A percentile compares a stretch with the other conserved stretches of the same genome.
Evolutionary conservation across 2,888 invertebrate species (phyloP).

Genomic region (Drosophila melanocephala): DNA sequence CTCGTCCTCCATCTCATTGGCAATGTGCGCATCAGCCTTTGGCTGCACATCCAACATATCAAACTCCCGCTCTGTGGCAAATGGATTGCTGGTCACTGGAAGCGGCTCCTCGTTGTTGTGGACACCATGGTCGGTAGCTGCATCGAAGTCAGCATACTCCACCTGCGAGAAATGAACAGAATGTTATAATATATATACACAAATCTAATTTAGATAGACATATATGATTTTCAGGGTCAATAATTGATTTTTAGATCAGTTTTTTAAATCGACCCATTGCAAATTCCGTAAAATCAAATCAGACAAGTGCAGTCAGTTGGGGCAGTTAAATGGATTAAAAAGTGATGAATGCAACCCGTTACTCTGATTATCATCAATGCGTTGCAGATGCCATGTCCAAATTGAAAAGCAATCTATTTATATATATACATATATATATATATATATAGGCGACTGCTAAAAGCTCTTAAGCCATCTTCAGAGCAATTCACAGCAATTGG

Average conservation of each 20-base stretch:
- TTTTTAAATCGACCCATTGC: background rate
- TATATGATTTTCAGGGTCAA: background rate
- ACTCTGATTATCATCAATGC: background rate
- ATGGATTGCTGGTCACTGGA: constrained; percentile 48
- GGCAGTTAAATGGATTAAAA: background rate
- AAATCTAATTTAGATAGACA: background rate
- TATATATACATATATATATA: background rate
- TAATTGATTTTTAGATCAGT: background rate
- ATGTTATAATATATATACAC: background rate
- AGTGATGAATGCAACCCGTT: background rate
- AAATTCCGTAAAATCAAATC: background rate
- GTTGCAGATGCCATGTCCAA: background rate
- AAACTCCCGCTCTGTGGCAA: constrained; percentile 30
- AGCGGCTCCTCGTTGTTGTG: constrained; percentile 24
- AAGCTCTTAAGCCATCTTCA: constrained; percentile 30
- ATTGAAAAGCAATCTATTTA: background rate
- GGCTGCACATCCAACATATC: constrained; percentile 17
- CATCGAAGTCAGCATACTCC: constrained; percentile 72
- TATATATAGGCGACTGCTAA: constrained; percentile 18
- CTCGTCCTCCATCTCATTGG: constrained; percentile 17
- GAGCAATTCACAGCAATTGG: constrained; percentile 35
- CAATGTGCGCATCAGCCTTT: constrained; percentile 22
- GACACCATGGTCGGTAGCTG: constrained; percentile 66
- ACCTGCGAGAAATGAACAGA: constrained; percentile 56
- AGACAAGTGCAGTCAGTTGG: background rate